Evolutionary conservation across 2,797 vertebrate genomes (phyloP), one percentile per base, ranked within the genome.

Genomic region (Acanthurus tractus): DNA sequence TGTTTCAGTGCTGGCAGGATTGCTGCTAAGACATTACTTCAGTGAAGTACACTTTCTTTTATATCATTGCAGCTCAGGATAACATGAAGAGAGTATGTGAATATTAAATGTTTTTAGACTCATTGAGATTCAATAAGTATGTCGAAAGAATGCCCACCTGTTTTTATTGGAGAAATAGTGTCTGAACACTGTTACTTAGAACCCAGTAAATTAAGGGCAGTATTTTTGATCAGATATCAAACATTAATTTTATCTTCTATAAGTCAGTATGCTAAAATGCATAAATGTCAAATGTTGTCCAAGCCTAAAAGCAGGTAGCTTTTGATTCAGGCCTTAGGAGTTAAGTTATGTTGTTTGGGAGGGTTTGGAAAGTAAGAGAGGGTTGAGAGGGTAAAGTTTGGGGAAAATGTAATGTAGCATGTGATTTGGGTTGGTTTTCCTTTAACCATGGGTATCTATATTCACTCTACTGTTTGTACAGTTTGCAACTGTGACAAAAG

Each of bases 401-500:
- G 13, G 53, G 13, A 36, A 74, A 20, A 22, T 61, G 13, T 0
- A 25, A 7, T 18, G 6, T 53, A n/a, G 9, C 5, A 4, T 48
- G 44, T 45, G 11, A 66, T 49, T 45, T 48, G 6, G 4, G 20
- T 18, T 38, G 45, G 4, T 70, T 62, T 74, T 57, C 18, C 13
- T 82, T 48, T 61, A 17, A 55, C 46, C 48, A 53, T n/a, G 38
- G 11, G 25, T 23, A 34, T 50, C 48, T 49, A 17, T 29, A 54
- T 55, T 46, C 6, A 68, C 40, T 61, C 48, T 20, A 17, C 36
- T 25, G 22, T 38, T n/a, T n/a, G 34, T 50, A 22, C 34, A 55
- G 34, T 48, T 70, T 78, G 48, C 20, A 68, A 63, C 42, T 68
- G 42, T 74, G 71, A 56, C 55, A 75, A 73, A 81, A 45, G 11